These are phyloP conservation scores for Orthonevra nobilis DNA, from an alignment of 2,888 invertebrate genomes.

Conservation along the genomic window DNA sequence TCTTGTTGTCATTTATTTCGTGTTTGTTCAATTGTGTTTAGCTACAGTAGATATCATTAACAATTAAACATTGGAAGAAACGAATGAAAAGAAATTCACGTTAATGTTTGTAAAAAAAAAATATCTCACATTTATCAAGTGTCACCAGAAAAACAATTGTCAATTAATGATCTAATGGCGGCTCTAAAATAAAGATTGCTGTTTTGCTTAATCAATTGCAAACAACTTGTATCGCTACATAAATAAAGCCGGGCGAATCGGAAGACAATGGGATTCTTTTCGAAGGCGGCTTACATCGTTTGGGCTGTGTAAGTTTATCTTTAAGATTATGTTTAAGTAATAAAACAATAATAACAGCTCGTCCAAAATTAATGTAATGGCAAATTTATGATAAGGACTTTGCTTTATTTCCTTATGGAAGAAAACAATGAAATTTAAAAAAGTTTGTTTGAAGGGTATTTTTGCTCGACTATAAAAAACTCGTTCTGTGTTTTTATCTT, in stretches of 20 bases:
- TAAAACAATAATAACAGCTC: no score
- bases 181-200: slow-evolving; percentile 18
- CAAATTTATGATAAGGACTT: no score
- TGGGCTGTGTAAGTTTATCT: slow-evolving; percentile 88
- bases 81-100: neutral
- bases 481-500: no score
- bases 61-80: slow-evolving; percentile 1
- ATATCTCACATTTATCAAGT: slow-evolving; percentile 24
- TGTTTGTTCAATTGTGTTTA: neutral
- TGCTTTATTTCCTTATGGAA: no score
- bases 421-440: no score
- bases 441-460: no score
- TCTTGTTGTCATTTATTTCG: no score
- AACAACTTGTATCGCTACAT: slow-evolving; percentile 30
- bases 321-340: neutral
- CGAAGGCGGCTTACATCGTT: slow-evolving; percentile 89
- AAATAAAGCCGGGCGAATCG: slow-evolving; percentile 32
- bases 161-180: slow-evolving; percentile 37
- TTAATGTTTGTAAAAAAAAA: slow-evolving; percentile 1
- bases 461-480: no score
- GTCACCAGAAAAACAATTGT: slow-evolving; percentile 32
- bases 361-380: no score
- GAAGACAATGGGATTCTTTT: slow-evolving; percentile 85
- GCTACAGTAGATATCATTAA: slow-evolving; percentile 2
- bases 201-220: slow-evolving; percentile 24